phyloP scores from a whole-genome alignment of 2,888 invertebrate genomes.

The Atrina japonica region DNA sequence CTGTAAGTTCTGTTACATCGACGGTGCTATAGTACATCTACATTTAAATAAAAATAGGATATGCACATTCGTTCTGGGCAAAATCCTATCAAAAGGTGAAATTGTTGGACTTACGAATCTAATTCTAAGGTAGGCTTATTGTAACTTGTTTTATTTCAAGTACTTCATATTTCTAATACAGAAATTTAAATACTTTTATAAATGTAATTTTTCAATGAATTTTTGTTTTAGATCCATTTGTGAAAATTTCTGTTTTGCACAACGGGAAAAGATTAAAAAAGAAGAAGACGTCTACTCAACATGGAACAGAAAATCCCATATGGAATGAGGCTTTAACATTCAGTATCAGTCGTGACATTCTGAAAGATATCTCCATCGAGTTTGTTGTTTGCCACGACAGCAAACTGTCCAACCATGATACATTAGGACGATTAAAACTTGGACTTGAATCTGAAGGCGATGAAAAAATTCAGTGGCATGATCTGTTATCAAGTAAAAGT shows the following conservation, averaged over 20 bases:
- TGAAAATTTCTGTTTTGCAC: constrained; percentile 92
- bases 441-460: constrained; percentile 79
- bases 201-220: too few relatives aligned
- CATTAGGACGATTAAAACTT: constrained; percentile 83
- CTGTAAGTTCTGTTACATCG: too few relatives aligned
- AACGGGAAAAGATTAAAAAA: constrained; percentile 91
- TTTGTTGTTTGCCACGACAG: constrained; percentile 85
- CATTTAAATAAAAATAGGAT: too few relatives aligned
- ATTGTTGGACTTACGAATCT: too few relatives aligned
- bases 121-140: too few relatives aligned
- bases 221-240: constrained; percentile 88
- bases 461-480: constrained; percentile 74
- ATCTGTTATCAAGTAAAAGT: constrained; percentile 70
- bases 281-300: constrained; percentile 92
- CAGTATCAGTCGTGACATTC: constrained; percentile 83
- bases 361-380: constrained; percentile 84
- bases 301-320: constrained; percentile 89
- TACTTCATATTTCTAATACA: too few relatives aligned
- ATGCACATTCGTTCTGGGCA: too few relatives aligned
- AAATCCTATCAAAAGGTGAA: too few relatives aligned
- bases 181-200: too few relatives aligned
- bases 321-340: constrained; percentile 97
- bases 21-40: too few relatives aligned
- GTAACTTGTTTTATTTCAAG: too few relatives aligned
- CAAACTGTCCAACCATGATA: constrained; percentile 84